These are phyloP conservation scores for Rhyacichthys aspro DNA, from an alignment of 2,797 vertebrate genomes.

Conservation along the genomic window DNA sequence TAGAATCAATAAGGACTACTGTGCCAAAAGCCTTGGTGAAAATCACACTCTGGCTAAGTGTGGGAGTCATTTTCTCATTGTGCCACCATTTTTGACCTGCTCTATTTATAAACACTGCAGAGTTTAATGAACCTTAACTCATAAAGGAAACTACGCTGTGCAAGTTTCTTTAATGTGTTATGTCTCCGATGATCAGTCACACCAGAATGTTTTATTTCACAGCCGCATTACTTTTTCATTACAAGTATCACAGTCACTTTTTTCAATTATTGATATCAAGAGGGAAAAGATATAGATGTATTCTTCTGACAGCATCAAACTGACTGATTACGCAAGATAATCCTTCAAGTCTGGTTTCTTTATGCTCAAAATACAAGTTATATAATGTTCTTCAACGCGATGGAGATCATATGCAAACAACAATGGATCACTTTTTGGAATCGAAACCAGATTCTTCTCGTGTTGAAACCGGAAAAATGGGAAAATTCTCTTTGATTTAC, in stretches of 20 bases:
- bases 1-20: not conserved
- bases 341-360: conserved; percentile 56
- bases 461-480: conserved; percentile 5
- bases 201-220: conserved; percentile 34
- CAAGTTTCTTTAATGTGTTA: conserved; percentile 7
- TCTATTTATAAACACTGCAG: conserved; percentile 22
- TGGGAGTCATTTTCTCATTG: conserved; percentile 19
- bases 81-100: not conserved
- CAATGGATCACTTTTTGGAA: conserved; percentile 28
- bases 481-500: not conserved
- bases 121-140: not conserved
- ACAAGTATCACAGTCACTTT: conserved; percentile 60
- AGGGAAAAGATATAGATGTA: conserved; percentile 51
- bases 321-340: conserved; percentile 66
- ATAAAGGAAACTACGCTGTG: not conserved
- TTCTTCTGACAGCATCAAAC: conserved; percentile 64
- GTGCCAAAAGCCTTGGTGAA: not conserved
- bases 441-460: conserved; percentile 12
- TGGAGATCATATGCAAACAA: conserved; percentile 47
- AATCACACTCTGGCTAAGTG: not conserved
- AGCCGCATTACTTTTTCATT: conserved; percentile 65
- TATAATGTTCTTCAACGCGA: conserved; percentile 58
- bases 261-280: conserved; percentile 65
- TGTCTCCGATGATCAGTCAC: conserved; percentile 42
- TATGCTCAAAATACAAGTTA: conserved; percentile 60